Evolutionary conservation across 2,888 invertebrate genomes (phyloP), one percentile per base, ranked within the genome.

Genomic region (Heliconius charithonia): DNA sequence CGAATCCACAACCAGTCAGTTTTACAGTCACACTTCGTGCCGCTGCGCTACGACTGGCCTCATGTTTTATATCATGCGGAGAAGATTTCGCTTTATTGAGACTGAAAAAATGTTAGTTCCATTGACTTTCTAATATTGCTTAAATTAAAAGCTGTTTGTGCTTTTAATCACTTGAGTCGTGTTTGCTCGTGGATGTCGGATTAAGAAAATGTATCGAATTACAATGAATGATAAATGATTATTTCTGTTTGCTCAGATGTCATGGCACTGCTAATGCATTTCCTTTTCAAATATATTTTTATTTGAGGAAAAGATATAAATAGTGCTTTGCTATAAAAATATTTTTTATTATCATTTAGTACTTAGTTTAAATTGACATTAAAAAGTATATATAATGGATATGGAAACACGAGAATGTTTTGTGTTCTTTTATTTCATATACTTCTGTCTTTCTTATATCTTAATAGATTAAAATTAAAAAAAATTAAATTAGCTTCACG

Each of bases 161-260:
- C 86, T 84, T 85, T 45, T 86, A 84, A 85, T 85, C 82, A 82
- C 83, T 83, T 82, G 81, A 80, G 84, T 83, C 85, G 84, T 83
- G 85, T 86, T 86, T 84, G 83, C 84, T 83, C 83, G 85, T 83
- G 86, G 86, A 86, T 87, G 87, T 87, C 85, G 85, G 83, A 84
- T 85, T 83, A 84, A 83, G 87, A 87, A 88, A 89, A 89, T 88
- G 86, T 92, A 90, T 93, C 89, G 87, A 88, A 89, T 93, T 91
- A 91, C 91, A 87, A 88, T 91, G 90, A 92, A 92, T 93, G 90
- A 90, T 89, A 89, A 91, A 91, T 86, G 87, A 87, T 87, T 85
- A 84, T 85, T 87, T 86, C 85, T 86, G 85, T 85, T 83, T 85
- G 83, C 83, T 79, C 84, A 81, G 84, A 85, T 84, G 86, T 85